phyloP scores from a whole-genome alignment of 2,797 vertebrate species.

The Hafferia zeledoni region DNA sequence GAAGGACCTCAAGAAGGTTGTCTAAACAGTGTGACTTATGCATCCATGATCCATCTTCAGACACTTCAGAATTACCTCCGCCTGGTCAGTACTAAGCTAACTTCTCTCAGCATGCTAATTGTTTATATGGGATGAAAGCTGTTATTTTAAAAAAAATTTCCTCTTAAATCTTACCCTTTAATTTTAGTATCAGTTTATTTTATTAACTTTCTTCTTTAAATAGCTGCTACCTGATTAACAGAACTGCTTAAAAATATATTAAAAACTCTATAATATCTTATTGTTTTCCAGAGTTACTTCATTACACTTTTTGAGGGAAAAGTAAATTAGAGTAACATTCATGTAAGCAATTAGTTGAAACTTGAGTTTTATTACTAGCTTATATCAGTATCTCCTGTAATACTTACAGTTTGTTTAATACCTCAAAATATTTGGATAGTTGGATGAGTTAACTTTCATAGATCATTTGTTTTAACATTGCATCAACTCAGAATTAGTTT shows the following conservation, averaged over 20 bases:
- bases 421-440: background rate
- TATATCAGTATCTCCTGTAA: background rate
- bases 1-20: conserved; percentile 89
- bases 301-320: background rate
- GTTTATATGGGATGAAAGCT: background rate
- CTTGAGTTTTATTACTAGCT: background rate
- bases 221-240: background rate
- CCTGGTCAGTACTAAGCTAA: conserved; percentile 79
- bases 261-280: background rate
- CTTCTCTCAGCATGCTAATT: background rate
- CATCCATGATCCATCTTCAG: conserved; percentile 90
- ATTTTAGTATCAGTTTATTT: background rate
- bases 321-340: background rate
- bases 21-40: conserved; percentile 88
- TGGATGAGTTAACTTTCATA: background rate
- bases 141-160: background rate
- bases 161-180: background rate
- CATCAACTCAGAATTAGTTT: background rate
- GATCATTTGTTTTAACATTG: background rate
- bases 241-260: background rate
- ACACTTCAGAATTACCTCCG: conserved; percentile 93
- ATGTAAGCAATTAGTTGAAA: background rate
- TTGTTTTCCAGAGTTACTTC: background rate
- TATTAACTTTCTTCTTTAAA: background rate
- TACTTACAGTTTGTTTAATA: background rate